Evolutionary conservation across 2,888 invertebrate genomes (phyloP).

Genomic region (Athripsodes cinereus): DNA sequence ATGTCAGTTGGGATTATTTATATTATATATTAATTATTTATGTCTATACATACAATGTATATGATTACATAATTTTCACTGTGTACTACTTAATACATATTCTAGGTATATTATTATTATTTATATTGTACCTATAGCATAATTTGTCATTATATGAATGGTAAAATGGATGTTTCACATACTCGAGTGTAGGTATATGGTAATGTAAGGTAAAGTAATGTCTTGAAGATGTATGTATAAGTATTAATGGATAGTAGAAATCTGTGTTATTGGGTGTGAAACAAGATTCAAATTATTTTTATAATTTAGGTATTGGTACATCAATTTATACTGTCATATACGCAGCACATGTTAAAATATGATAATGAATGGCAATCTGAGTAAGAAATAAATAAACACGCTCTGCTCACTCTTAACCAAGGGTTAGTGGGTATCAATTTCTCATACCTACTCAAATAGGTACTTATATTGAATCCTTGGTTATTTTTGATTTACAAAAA

Average conservation of each 20-base stretch:
- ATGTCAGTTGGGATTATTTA: no score
- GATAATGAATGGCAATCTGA: no score
- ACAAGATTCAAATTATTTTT: slow-evolving; percentile 2
- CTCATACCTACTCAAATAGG: no score
- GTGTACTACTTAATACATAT: no score
- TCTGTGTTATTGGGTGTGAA: background rate
- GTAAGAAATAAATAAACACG: background rate
- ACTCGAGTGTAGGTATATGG: background rate
- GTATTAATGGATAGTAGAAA: background rate
- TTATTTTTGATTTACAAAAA: no score
- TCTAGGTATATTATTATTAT: no score
- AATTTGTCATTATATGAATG: slow-evolving; percentile 21
- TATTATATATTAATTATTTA: background rate
- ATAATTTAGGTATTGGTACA: slow-evolving; percentile 1
- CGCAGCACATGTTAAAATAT: background rate
- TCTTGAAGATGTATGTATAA: slow-evolving; percentile 1
- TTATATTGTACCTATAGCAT: no score
- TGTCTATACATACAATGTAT: background rate
- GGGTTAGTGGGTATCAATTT: no score
- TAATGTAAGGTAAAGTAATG: background rate
- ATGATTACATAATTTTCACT: no score
- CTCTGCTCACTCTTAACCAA: no score
- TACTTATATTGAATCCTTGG: no score
- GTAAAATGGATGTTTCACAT: slow-evolving; percentile 12
- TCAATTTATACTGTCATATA: background rate